Conservation (phyloP, 92 coral and sea anemone genomes). For the Heliopora coerulea region DNA sequence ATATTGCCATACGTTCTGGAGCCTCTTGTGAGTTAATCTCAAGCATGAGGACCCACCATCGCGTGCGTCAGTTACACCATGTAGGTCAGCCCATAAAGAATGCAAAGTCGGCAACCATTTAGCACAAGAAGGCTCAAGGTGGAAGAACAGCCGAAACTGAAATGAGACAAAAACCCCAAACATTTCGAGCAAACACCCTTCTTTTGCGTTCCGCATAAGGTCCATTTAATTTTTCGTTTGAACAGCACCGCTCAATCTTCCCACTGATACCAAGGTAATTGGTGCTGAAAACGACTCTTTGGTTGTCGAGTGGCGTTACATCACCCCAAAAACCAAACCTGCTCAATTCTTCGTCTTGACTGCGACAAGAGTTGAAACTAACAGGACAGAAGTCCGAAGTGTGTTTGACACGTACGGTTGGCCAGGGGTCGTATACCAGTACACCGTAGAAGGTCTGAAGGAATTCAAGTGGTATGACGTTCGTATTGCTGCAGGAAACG, state of each 20-base stretch:
- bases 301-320: background rate
- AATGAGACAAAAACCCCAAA: too few relatives aligned
- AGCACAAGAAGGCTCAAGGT: too few relatives aligned
- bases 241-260: conserved; percentile 8
- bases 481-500: conserved; percentile 16
- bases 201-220: too few relatives aligned
- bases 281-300: background rate
- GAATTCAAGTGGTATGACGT: conserved; percentile 25
- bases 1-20: too few relatives aligned
- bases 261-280: background rate
- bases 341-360: conserved; percentile 18
- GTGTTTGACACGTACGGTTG: background rate
- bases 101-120: too few relatives aligned
- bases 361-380: conserved; percentile 24
- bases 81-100: too few relatives aligned
- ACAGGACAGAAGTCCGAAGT: background rate
- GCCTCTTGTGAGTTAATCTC: too few relatives aligned
- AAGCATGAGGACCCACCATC: too few relatives aligned
- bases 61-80: too few relatives aligned
- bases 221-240: background rate
- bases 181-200: too few relatives aligned
- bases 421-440: background rate
- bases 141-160: too few relatives aligned
- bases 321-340: background rate
- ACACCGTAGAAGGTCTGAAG: conserved; percentile 5